These are phyloP conservation scores for Drosophila suboccidentalis DNA, from an alignment of 2,888 invertebrate genomes.

Conservation along the genomic window DNA sequence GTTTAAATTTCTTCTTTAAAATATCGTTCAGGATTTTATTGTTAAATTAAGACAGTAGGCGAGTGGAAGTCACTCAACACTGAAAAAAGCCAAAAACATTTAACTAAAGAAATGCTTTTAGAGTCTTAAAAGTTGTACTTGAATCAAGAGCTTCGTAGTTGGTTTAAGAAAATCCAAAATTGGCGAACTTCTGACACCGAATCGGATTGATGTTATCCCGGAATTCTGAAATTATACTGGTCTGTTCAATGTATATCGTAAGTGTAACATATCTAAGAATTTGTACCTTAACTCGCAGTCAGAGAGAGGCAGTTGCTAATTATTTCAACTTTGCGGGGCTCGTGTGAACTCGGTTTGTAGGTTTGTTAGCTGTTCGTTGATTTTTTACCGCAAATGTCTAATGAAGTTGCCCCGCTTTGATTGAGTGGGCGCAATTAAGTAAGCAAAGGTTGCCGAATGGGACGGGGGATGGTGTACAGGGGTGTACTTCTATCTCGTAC, in stretches of 20 bases:
- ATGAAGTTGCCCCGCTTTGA: slow-evolving; percentile 82
- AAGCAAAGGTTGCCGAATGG: slow-evolving; percentile 19
- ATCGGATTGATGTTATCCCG: too few species aligned
- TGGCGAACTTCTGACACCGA: too few species aligned
- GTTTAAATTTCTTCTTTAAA: too few species aligned
- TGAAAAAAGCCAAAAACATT: too few species aligned
- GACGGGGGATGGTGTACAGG: too few species aligned
- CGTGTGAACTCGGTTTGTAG: slow-evolving; percentile 82
- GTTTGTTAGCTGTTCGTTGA: slow-evolving; percentile 72
- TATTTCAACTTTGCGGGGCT: slow-evolving; percentile 69
- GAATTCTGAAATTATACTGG: neutral
- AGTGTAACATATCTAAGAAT: neutral
- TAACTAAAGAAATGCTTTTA: too few species aligned
- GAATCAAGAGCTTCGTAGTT: too few species aligned
- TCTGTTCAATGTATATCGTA: neutral
- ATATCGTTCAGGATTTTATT: too few species aligned
- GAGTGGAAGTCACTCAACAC: too few species aligned
- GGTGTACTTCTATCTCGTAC: slow-evolving; percentile 14
- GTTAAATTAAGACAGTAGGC: too few species aligned
- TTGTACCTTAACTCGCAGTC: neutral
- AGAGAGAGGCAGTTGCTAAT: slow-evolving; percentile 54
- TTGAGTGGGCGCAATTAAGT: slow-evolving; percentile 78
- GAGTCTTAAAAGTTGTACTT: too few species aligned
- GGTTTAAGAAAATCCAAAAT: too few species aligned
- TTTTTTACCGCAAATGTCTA: slow-evolving; percentile 81